phyloP scores from a whole-genome alignment of 2,113 vertebrate species.

The Clarias magur region DNA sequence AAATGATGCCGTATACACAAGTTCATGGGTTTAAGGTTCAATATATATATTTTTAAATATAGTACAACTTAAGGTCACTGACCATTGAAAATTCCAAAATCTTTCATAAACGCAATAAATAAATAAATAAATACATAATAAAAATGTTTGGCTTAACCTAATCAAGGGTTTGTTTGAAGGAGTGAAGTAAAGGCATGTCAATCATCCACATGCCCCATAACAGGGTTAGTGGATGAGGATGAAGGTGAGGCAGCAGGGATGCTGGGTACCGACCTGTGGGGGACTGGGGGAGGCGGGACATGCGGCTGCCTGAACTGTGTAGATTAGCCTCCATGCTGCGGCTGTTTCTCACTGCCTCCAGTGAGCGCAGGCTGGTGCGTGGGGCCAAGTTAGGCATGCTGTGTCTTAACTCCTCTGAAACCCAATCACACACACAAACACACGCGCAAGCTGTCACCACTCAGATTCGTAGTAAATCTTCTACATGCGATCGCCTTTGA shows the following conservation, averaged over 20 bases:
- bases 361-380: constrained; percentile 80
- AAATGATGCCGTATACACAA: too few species aligned
- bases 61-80: background rate
- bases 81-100: background rate
- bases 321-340: constrained; percentile 90
- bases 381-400: constrained; percentile 91
- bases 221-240: background rate
- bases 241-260: constrained; percentile 30
- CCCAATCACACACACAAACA: constrained; percentile 57
- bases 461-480: background rate
- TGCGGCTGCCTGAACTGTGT: constrained; percentile 84
- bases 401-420: constrained; percentile 87
- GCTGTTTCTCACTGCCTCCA: constrained; percentile 85
- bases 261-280: constrained; percentile 76
- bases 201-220: background rate
- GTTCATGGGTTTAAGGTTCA: background rate
- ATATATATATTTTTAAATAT: background rate
- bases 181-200: background rate
- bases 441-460: constrained; percentile 36
- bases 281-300: constrained; percentile 82
- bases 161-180: background rate
- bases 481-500: constrained; percentile 12
- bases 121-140: background rate
- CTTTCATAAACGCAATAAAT: background rate
- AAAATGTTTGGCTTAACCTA: background rate